Conservation (phyloP, 2,113 vertebrate genomes). For the Ibidorhyncha struthersii region DNA sequence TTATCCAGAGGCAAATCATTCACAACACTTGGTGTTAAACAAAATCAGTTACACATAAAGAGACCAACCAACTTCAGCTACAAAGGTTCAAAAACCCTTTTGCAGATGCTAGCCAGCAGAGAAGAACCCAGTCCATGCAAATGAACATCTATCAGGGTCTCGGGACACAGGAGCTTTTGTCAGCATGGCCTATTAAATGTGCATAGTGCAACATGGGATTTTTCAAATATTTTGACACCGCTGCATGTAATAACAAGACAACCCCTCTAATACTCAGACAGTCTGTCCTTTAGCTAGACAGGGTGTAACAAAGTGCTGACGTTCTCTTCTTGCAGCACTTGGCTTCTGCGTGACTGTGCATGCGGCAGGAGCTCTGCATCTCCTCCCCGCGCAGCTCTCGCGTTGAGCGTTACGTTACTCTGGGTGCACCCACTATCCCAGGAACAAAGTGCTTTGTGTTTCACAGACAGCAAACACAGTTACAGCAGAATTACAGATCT, state of each 20-base stretch:
- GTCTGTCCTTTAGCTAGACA: neutral
- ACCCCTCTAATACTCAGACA: neutral
- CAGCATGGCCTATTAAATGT: neutral
- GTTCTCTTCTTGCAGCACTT: neutral
- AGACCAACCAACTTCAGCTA: neutral
- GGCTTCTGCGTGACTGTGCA: neutral
- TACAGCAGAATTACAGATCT: neutral
- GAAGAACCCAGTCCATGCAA: neutral
- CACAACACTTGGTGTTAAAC: neutral
- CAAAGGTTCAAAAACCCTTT: neutral
- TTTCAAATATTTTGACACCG: rapidly evolving
- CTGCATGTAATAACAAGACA: neutral
- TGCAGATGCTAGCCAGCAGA: neutral
- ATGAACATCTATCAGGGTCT: neutral
- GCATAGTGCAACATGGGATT: neutral
- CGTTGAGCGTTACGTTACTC: rapidly evolving
- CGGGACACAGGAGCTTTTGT: neutral
- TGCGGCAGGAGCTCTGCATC: neutral
- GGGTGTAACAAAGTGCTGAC: neutral
- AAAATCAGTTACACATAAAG: neutral
- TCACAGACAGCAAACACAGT: neutral
- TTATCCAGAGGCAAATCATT: neutral
- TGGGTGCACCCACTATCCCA: neutral
- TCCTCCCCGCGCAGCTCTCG: neutral
- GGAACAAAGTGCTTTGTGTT: neutral